phyloP scores from a whole-genome alignment of 2,888 invertebrate species.

The Philopedon plagiatum region DNA sequence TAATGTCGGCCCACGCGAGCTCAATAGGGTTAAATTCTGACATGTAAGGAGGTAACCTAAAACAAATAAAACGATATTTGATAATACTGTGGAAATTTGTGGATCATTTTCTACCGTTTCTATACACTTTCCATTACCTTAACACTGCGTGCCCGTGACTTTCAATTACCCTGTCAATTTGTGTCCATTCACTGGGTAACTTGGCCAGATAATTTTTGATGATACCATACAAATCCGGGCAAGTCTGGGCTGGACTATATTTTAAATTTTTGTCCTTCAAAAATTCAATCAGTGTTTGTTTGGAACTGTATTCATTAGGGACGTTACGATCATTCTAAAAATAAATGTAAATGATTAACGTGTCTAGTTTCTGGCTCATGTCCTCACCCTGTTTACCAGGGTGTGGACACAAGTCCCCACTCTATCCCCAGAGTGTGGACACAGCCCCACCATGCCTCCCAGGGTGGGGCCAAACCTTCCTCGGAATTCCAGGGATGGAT shows the following conservation, averaged over 20 bases:
- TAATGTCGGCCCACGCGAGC: conserved; percentile 27
- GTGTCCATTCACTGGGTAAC: background rate
- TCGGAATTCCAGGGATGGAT: too few species aligned
- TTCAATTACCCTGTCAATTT: conserved; percentile 20
- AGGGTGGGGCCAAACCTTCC: too few species aligned
- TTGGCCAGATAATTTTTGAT: conserved; percentile 5
- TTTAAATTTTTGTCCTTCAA: conserved; percentile 17
- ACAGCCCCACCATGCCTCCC: too few species aligned
- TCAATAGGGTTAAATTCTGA: conserved; percentile 30
- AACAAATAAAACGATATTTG: too few species aligned
- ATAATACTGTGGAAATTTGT: too few species aligned
- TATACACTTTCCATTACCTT: too few species aligned
- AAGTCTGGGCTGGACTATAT: background rate
- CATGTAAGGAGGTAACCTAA: conserved; percentile 16
- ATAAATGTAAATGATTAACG: too few species aligned
- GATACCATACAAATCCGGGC: conserved; percentile 9
- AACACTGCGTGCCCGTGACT: conserved; percentile 13
- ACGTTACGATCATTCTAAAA: conserved; percentile 7
- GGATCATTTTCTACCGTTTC: too few species aligned
- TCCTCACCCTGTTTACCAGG: too few species aligned
- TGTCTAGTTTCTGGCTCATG: too few species aligned
- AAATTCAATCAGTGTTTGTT: conserved; percentile 2
- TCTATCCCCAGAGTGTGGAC: too few species aligned
- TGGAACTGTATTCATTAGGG: conserved; percentile 18
- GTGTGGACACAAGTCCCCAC: too few species aligned